Evolutionary conservation across 1,140 invertebrate genomes (phyloP).

Genomic region (Platorchestia sp.): DNA sequence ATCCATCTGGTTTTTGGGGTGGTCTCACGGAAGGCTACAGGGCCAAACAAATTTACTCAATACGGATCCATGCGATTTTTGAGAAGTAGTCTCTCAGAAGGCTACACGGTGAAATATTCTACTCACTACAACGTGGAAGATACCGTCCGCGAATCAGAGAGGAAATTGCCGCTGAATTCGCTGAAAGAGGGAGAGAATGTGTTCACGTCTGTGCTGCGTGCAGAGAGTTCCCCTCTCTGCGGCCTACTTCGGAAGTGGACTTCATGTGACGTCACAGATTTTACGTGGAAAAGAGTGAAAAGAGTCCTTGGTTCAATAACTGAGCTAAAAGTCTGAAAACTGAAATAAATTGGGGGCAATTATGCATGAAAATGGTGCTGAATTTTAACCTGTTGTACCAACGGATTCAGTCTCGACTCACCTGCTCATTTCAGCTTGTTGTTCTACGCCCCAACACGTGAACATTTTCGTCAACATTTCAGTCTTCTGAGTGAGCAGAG

Average conservation of each 20-base stretch:
- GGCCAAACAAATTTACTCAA: not conserved
- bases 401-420: not conserved
- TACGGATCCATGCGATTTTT: not conserved
- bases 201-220: not conserved
- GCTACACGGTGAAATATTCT: not conserved
- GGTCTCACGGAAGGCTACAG: not conserved
- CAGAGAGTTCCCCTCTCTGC: not conserved
- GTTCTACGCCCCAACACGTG: conserved; percentile 9
- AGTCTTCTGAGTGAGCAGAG: not conserved
- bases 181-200: not conserved
- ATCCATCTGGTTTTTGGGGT: not conserved
- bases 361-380: not conserved
- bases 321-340: not conserved
- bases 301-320: not conserved
- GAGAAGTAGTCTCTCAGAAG: not conserved
- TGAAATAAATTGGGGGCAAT: not conserved
- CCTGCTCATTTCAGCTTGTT: not conserved
- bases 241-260: not conserved
- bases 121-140: not conserved
- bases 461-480: conserved; percentile 50
- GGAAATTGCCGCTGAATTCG: not conserved
- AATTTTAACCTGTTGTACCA: not conserved
- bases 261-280: not conserved
- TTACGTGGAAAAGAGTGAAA: not conserved
- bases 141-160: not conserved